phyloP scores from a whole-genome alignment of 2,888 invertebrate species.

The Microctonus aethiopoides region DNA sequence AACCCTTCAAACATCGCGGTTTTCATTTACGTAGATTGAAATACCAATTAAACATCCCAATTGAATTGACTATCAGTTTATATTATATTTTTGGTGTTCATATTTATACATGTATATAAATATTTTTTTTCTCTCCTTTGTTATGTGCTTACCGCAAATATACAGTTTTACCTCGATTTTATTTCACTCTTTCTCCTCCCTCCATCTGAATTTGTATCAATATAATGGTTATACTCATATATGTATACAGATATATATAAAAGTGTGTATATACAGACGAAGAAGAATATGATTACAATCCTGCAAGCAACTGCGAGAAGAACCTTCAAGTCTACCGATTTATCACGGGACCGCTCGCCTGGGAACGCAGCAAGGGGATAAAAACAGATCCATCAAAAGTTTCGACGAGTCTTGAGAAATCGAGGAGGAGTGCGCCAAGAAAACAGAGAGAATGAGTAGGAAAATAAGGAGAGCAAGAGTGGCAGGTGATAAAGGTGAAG shows the following conservation, averaged over 20 bases:
- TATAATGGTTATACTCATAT: background rate
- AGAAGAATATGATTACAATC: conserved; percentile 46
- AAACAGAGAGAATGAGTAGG: background rate
- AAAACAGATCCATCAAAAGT: conserved; percentile 60
- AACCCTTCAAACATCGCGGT: background rate
- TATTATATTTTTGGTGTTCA: too few species aligned
- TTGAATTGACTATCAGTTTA: background rate
- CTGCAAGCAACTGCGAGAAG: conserved; percentile 22
- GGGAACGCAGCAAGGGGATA: conserved; percentile 49
- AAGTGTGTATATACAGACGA: background rate
- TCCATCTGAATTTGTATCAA: too few species aligned
- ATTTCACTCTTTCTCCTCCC: too few species aligned
- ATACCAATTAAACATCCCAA: conserved; percentile 7
- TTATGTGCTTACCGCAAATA: background rate
- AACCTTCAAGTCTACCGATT: conserved; percentile 48
- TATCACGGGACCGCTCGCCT: conserved; percentile 47
- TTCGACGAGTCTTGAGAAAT: conserved; percentile 52
- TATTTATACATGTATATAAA: too few species aligned
- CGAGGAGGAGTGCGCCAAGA: conserved; percentile 21
- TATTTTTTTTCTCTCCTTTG: background rate
- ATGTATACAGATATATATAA: background rate
- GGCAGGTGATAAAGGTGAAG: conserved; percentile 31
- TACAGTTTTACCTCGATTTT: background rate
- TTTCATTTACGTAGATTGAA: background rate
- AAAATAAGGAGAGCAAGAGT: conserved; percentile 35